Conservation (phyloP, 2,797 vertebrate species). For the Heterohyrax brucei region DNA sequence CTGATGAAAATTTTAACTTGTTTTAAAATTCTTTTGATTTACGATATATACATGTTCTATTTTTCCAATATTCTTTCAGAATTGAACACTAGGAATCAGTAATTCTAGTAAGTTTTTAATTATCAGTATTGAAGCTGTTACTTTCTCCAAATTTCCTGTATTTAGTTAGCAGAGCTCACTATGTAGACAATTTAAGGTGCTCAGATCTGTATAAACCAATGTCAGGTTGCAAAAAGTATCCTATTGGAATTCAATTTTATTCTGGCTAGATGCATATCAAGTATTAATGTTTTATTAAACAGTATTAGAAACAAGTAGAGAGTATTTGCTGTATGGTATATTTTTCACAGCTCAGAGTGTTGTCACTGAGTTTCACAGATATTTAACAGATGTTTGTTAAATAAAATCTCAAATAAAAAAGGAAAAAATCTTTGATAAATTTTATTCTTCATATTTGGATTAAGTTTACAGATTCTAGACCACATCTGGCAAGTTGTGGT, state of each 20-base stretch:
- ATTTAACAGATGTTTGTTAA: conserved; percentile 52
- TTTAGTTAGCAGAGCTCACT: conserved; percentile 36
- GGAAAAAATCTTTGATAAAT: conserved; percentile 66
- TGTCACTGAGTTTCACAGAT: not conserved
- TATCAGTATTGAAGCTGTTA: not conserved
- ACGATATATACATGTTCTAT: not conserved
- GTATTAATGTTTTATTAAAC: conserved; percentile 31
- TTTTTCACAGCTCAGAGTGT: not conserved
- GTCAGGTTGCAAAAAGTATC: conserved; percentile 26
- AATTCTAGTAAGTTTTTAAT: conserved; percentile 1
- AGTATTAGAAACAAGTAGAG: conserved; percentile 25
- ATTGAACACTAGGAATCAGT: not conserved
- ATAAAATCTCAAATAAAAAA: conserved; percentile 60
- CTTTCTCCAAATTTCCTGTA: conserved; percentile 32
- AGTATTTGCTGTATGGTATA: not conserved
- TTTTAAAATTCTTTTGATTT: conserved; percentile 49
- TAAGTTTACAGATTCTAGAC: conserved; percentile 84
- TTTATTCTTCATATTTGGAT: conserved; percentile 86
- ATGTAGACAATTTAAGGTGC: not conserved
- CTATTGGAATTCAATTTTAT: conserved; percentile 53
- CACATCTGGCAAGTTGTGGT: conserved; percentile 72
- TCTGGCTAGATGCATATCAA: conserved; percentile 24
- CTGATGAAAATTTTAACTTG: conserved; percentile 39
- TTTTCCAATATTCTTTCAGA: conserved; percentile 43
- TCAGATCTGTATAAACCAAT: not conserved